A percentile compares a stretch with the other conserved stretches of the same genome.
Evolutionary conservation across 2,888 invertebrate species (phyloP).

Genomic region (Taphrorychus bicolor): DNA sequence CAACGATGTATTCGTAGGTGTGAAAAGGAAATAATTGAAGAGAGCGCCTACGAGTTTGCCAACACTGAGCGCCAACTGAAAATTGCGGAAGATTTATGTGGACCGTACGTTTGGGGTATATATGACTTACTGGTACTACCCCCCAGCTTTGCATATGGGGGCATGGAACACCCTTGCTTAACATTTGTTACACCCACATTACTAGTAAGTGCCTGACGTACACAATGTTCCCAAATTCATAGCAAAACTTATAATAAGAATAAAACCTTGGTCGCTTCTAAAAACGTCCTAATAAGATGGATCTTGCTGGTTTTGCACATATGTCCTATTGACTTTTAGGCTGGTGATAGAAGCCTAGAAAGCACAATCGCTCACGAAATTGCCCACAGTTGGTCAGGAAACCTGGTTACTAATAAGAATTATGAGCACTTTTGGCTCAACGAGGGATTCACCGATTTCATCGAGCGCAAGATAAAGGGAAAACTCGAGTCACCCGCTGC

Average conservation of each 20-base stretch:
- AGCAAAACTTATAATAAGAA: too few species aligned
- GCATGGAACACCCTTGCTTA: conserved; percentile 97
- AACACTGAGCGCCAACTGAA: conserved; percentile 84
- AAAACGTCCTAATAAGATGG: too few species aligned
- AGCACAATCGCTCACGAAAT: conserved; percentile 95
- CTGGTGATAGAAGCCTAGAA: conserved; percentile 90
- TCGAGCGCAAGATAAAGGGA: conserved; percentile 85
- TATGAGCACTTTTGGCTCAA: conserved; percentile 98
- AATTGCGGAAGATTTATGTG: conserved; percentile 84
- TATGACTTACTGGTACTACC: conserved; percentile 92
- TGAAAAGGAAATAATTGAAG: conserved; percentile 83
- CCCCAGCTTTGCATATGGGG: conserved; percentile 93
- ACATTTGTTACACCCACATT: conserved; percentile 95
- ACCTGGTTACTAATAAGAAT: conserved; percentile 90
- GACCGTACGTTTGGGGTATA: conserved; percentile 88
- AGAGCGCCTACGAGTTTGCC: conserved; percentile 86
- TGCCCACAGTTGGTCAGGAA: conserved; percentile 95
- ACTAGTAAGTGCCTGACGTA: conserved; percentile 72
- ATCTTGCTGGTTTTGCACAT: too few species aligned
- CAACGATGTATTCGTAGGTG: too few species aligned
- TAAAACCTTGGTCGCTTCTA: too few species aligned
- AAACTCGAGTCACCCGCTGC: conserved; percentile 70
- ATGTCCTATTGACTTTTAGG: too few species aligned
- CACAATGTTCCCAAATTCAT: too few species aligned
- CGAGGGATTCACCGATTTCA: conserved; percentile 93